Percentiles rank a stretch among this genome's conserved stretches.
These are phyloP conservation scores for Zapornia atra DNA, from an alignment of 2,113 vertebrate species.

Conservation along the genomic window DNA sequence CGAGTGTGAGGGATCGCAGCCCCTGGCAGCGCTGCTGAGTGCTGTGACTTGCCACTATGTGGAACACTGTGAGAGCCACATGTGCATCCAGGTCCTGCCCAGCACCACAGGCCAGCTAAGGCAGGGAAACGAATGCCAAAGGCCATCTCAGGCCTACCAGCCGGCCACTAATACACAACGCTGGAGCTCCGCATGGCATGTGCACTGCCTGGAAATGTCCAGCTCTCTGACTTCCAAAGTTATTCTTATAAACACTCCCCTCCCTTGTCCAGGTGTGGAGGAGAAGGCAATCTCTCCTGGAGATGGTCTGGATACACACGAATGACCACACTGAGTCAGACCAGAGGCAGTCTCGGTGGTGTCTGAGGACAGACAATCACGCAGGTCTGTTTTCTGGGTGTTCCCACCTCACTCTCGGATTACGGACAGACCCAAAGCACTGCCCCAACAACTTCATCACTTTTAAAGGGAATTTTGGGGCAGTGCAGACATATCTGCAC, in stretches of 20 bases:
- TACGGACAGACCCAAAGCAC: neutral
- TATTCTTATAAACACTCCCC: neutral
- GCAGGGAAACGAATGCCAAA: neutral
- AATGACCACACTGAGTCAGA: neutral
- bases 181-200: neutral
- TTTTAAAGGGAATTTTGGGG: neutral
- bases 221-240: neutral
- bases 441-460: neutral
- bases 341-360: neutral
- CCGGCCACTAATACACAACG: neutral
- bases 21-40: neutral
- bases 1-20: rapidly evolving
- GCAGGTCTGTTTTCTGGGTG: neutral
- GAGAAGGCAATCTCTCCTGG: neutral
- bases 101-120: neutral
- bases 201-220: neutral
- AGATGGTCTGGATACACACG: neutral
- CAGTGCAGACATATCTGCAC: neutral
- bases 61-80: neutral
- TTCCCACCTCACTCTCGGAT: neutral
- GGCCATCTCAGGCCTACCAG: neutral
- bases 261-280: neutral
- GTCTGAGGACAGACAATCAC: neutral
- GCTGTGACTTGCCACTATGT: neutral
- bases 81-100: neutral